Base-by-base conservation (phyloP, 2,797 vertebrate species). In the Chelon auratus region DNA sequence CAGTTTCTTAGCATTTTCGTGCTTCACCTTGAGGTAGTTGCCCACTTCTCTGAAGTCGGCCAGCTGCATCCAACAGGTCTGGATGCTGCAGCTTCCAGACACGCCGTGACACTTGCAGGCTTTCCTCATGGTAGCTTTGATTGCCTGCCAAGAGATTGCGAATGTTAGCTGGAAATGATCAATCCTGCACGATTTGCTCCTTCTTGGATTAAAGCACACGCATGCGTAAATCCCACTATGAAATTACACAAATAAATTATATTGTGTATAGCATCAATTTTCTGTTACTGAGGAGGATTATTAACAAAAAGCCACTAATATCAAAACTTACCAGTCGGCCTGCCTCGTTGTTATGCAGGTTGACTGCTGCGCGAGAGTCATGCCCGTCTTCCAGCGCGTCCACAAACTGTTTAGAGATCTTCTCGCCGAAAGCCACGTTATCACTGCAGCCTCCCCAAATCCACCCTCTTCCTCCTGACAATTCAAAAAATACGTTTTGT, bases 391-490 rank as follows among this genome's bases (percentile, higher is more conserved):
- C 98, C 82, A 99, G 77, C 57, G 96, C 94, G 74, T 99, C 98
- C 81, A 99, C 97, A 77, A 99, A 98, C 68, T 96, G 95, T 89
- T 97, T 97, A 80, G 96, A 97, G 73, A 99, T 96, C 79, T 94
- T 95, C 84, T 99, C 97, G 60, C 97, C 97, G 87, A 99, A 99
- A 55, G 96, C 96, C 66, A 95, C 95, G 2, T 99, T 98, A 85
- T 99, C 97, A 7, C 97, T 98, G 92, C 98, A 99, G 57, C 97
- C 98, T 85, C 97, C 97, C 98, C 98, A 99, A 72, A 99, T 95
- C 98, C 98, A 99, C 5, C 97, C 97, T 74, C 91, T 95, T 55
- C 98, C 98, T 67, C 98, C 98, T 99, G 81, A 0, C 9, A 65
- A 77, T 85, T 47, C 1, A 68, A 26, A 63, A 63, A 54, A 18